Evolutionary conservation across 2,113 vertebrate genomes (phyloP), one percentile per base, ranked within the genome.

Genomic region (Phaethon lepturus): DNA sequence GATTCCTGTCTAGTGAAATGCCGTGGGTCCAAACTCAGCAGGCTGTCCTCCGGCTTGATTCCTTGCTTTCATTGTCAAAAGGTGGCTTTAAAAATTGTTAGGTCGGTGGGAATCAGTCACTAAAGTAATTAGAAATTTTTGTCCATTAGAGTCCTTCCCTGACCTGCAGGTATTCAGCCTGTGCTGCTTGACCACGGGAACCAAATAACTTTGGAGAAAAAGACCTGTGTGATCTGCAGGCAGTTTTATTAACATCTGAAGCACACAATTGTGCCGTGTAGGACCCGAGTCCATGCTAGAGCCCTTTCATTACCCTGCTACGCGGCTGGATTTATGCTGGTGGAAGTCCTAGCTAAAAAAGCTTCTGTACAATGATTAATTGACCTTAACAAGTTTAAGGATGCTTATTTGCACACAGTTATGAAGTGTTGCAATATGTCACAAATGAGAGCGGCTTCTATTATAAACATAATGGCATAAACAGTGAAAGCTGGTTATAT

Each of bases 401-500:
- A 98, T 98, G 98, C 98, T 98, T 98, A 98, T 98, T 98, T 98
- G 98, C 98, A 98, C 97, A 98, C 97, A 96, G 98, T 98, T 98
- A 98, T 96, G 97, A 98, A 97, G 95, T 96, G 98, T 98, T 98
- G 97, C 96, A 97, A 97, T 98, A 98, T 98, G 98, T 98, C 98
- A 98, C 97, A 97, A 98, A 97, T 97, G 98, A 98, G 97, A 98
- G 96, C 56, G 14, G 93, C 97, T 98, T 98, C 97, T 96, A 98
- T 98, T 98, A 98, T 97, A 97, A 98, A 96, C 93, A 62, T 98
- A 98, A 98, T 95, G 69, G 97, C 97, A 94, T 96, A 97, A 98
- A 97, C 87, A 95, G 96, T 93, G 97, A 96, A 98, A 95, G 94
- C 96, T 94, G 96, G 98, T 98, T 98, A 98, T 99, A 98, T 99